These are phyloP conservation scores for Ophioninae sp. DNA, from an alignment of 2,888 invertebrate genomes.

Conservation along the genomic window DNA sequence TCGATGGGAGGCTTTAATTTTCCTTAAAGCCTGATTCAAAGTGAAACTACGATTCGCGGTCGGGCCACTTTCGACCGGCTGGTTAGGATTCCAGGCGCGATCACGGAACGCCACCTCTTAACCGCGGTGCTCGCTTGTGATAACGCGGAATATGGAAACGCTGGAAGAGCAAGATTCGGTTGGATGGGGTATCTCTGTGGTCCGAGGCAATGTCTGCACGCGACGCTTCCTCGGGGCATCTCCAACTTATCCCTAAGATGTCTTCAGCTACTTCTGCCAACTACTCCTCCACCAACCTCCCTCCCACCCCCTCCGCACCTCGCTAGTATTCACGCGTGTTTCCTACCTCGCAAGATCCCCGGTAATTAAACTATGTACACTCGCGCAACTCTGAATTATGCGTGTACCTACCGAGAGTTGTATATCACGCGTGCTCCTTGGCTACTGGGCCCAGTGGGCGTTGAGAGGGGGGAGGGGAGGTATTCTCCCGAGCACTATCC, in stretches of 20 bases:
- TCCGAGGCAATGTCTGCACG: constrained; percentile 47
- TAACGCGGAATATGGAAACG: constrained; percentile 2
- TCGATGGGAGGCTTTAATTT: constrained; percentile 68
- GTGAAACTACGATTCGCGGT: background rate
- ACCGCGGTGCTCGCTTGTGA: background rate
- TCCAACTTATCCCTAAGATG: constrained; percentile 68
- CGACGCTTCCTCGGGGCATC: constrained; percentile 61
- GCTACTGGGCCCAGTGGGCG: constrained; percentile 43
- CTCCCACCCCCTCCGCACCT: background rate
- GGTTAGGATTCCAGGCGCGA: background rate
- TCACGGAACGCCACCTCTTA: constrained; percentile 12
- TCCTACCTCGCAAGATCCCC: constrained; percentile 72
- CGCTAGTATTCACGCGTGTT: constrained; percentile 15
- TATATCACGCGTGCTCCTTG: constrained; percentile 50
- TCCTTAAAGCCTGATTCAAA: constrained; percentile 70
- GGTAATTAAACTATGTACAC: constrained; percentile 76
- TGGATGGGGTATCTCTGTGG: constrained; percentile 47
- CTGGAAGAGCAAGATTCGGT: constrained; percentile 14
- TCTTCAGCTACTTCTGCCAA: constrained; percentile 49
- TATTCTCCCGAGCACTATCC: constrained; percentile 75
- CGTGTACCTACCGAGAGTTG: constrained; percentile 68
- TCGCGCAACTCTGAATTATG: constrained; percentile 79
- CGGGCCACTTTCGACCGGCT: background rate
- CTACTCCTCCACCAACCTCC: background rate
- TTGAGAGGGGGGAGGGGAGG: constrained; percentile 35